These are phyloP conservation scores for Chrosomus eos DNA, from an alignment of 2,797 vertebrate species.

Conservation along the genomic window DNA sequence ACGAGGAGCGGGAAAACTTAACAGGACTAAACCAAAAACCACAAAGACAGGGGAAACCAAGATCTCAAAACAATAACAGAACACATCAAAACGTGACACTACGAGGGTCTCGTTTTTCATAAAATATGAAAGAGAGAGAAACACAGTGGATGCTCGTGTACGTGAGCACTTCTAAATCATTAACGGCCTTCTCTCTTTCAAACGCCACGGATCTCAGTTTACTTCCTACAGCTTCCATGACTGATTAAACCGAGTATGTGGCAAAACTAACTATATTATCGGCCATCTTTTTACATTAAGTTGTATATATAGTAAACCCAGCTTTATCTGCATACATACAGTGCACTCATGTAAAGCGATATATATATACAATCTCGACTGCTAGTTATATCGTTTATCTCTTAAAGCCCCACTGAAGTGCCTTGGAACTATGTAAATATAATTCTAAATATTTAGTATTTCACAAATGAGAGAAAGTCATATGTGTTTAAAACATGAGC, in stretches of 20 bases:
- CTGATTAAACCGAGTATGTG: not conserved
- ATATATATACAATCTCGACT: not conserved
- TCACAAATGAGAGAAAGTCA: not conserved
- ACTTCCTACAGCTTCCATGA: not conserved
- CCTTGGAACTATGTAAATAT: not conserved
- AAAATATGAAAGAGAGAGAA: constrained; percentile 30
- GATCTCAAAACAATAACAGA: no score
- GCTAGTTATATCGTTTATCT: not conserved
- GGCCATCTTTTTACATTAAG: no score
- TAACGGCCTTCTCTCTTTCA: constrained; percentile 3
- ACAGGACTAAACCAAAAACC: no score
- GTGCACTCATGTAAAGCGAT: not conserved
- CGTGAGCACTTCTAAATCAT: constrained; percentile 19
- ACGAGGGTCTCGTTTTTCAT: constrained; percentile 28
- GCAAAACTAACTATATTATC: not conserved
- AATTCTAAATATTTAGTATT: not conserved
- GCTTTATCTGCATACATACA: not conserved
- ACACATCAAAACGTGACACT: no score
- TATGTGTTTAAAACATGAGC: not conserved
- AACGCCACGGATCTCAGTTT: not conserved
- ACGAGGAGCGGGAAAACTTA: no score
- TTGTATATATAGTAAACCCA: not conserved
- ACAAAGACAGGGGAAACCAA: no score
- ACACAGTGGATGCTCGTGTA: not conserved
- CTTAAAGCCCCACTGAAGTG: no score